Percentiles rank a stretch among this genome's conserved stretches.
phyloP scores from a whole-genome alignment of 2,113 vertebrate species.

The Lipophrys pholis region DNA sequence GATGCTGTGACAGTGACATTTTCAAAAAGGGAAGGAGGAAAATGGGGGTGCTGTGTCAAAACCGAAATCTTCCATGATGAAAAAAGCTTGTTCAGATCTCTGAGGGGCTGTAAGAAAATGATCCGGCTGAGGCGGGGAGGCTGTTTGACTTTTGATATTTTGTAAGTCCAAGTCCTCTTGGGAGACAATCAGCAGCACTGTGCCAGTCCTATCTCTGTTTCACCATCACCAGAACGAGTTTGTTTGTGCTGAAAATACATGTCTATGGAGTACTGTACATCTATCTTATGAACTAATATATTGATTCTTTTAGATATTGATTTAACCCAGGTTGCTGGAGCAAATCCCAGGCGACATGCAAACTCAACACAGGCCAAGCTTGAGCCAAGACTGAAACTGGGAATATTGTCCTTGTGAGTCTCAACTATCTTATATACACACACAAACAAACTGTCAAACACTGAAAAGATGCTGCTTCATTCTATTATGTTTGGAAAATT shows the following conservation, averaged over 20 bases:
- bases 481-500: no score
- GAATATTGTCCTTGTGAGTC: no score
- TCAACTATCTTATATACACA: no score
- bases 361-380: no score
- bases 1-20: conserved; percentile 57
- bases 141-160: not conserved
- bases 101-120: not conserved
- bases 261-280: not conserved
- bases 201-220: not conserved
- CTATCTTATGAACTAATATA: not conserved
- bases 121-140: not conserved
- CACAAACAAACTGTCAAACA: no score
- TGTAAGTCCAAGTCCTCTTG: not conserved
- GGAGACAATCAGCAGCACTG: not conserved
- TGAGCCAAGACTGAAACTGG: no score
- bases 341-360: no score
- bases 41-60: conserved; percentile 15
- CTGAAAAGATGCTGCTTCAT: no score
- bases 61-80: conserved; percentile 21
- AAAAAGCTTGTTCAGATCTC: not conserved
- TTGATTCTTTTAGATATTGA: no score
- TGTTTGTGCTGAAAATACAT: not conserved
- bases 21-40: conserved; percentile 41
- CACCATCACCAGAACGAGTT: not conserved
- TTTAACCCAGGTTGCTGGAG: no score